phyloP scores from a whole-genome alignment of 2,888 invertebrate species.

The Aethes cnicana region DNA sequence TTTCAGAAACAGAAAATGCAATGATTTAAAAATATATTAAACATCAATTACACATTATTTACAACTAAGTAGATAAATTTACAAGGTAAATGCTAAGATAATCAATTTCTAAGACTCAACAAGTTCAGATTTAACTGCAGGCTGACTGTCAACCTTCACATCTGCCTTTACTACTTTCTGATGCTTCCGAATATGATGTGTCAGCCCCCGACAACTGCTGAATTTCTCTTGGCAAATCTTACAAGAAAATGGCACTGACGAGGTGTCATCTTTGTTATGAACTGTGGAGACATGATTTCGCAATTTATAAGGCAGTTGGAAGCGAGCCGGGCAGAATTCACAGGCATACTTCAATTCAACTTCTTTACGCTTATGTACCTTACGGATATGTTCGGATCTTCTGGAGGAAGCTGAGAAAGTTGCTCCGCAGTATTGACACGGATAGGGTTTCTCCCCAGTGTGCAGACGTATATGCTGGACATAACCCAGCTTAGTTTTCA shows the following conservation, averaged over 20 bases:
- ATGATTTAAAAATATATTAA: no score
- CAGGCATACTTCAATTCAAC: conserved; percentile 55
- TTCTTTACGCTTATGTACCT: conserved; percentile 47
- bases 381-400: conserved; percentile 63
- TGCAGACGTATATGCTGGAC: conserved; percentile 66
- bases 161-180: conserved; percentile 36
- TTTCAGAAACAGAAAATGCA: no score
- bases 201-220: conserved; percentile 52
- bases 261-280: conserved; percentile 43
- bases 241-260: conserved; percentile 48
- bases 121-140: background rate
- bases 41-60: no score
- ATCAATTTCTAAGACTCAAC: background rate
- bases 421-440: conserved; percentile 59
- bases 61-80: background rate
- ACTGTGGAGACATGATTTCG: conserved; percentile 54
- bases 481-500: conserved; percentile 62
- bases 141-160: conserved; percentile 17
- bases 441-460: conserved; percentile 66
- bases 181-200: conserved; percentile 59
- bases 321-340: conserved; percentile 58
- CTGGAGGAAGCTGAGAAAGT: conserved; percentile 66
- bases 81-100: background rate
- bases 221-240: conserved; percentile 57
- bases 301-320: conserved; percentile 55